phyloP scores from a whole-genome alignment of 2,888 invertebrate species.

The Saturnia japonica region DNA sequence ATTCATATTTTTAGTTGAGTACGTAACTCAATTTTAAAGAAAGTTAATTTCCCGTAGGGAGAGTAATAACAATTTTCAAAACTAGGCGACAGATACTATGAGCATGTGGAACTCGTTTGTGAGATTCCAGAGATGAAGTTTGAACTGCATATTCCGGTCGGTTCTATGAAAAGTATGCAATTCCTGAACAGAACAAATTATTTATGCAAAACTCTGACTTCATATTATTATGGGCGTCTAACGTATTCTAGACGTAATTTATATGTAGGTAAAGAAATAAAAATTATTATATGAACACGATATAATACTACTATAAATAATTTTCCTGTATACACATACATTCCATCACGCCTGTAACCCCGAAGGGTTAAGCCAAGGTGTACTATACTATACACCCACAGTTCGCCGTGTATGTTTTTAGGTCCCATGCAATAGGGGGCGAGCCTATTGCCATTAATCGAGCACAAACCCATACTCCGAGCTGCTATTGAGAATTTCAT shows the following conservation, averaged over 20 bases:
- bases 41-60: background rate
- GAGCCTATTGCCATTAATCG: no score
- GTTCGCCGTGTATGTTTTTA: no score
- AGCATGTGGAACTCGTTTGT: slow-evolving; percentile 8
- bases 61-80: background rate
- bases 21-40: background rate
- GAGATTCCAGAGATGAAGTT: slow-evolving; percentile 10
- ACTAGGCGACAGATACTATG: background rate
- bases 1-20: no score
- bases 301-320: no score
- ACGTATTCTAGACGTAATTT: background rate
- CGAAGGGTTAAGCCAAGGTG: no score
- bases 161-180: background rate
- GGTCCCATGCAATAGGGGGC: no score
- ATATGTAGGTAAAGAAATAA: background rate
- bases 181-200: background rate
- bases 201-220: background rate
- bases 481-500: no score
- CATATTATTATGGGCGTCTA: background rate
- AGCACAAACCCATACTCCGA: no score
- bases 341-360: no score
- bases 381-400: no score
- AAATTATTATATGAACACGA: background rate
- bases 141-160: slow-evolving; percentile 17
- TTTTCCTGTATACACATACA: no score